phyloP scores from a whole-genome alignment of 1,140 invertebrate species.

The Protaetia brevitarsis region DNA sequence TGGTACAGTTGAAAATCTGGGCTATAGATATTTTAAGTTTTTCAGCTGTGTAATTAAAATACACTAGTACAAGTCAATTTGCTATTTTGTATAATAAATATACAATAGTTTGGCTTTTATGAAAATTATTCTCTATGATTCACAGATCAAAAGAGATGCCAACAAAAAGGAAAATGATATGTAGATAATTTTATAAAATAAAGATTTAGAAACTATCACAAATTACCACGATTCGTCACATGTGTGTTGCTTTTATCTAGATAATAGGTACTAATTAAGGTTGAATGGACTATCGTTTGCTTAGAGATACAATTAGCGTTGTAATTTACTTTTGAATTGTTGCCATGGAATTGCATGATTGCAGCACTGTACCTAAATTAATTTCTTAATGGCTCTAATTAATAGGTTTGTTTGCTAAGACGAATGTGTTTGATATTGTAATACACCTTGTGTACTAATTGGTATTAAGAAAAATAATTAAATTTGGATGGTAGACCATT shows the following conservation, averaged over 20 bases:
- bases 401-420: too few species aligned
- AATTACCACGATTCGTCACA: too few species aligned
- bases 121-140: too few species aligned
- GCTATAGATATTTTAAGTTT: slow-evolving; percentile 2
- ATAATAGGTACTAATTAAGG: neutral
- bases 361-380: neutral
- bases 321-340: neutral
- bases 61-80: neutral
- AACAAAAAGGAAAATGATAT: neutral
- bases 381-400: too few species aligned
- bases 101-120: too few species aligned
- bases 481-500: too few species aligned
- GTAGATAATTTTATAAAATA: neutral
- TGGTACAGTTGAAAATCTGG: neutral
- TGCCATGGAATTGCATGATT: neutral
- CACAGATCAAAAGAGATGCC: too few species aligned
- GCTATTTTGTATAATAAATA: neutral
- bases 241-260: too few species aligned
- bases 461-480: too few species aligned
- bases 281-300: neutral
- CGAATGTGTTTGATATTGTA: too few species aligned
- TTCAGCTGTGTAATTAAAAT: slow-evolving; percentile 1
- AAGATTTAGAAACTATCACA: too few species aligned
- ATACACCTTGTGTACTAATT: too few species aligned
- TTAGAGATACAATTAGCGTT: neutral